Evolutionary conservation across 2,888 invertebrate species (phyloP), one percentile per base, ranked within the genome.

Genomic region (Drosophila austrosaltans): DNA sequence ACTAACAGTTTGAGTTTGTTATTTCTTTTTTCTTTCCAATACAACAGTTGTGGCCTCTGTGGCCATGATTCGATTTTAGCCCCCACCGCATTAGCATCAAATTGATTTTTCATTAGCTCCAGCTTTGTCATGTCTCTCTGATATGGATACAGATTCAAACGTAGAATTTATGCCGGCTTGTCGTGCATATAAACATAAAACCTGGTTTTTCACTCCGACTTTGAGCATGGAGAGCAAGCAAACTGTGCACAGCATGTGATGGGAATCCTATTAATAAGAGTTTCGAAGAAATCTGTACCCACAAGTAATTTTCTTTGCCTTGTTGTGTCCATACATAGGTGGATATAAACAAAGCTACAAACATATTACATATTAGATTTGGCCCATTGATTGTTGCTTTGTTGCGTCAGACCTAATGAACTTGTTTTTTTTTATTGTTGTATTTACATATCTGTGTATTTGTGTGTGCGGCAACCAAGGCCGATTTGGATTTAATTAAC

Each of bases 51-150:
- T 75, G 69, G 79, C 66, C 71, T 79, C 78, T 80, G 78, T 79
- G 56, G 39, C 57, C 57, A 39, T 22, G 57, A 57, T 57, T 57
- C 22, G 39, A 61, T 54, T 32, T 40, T 63, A 72, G 53, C 63
- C 68, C 63, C 64, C 71, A 68, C 66, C 69, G 75, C 72, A 79
- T 74, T 81, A 76, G 79, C 77, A 81, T 82, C 60, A 81, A 81
- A 81, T 81, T 81, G 81, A 82, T 77, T 81, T 81, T 81, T 81
- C 80, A 81, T 81, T 80, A 81, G 79, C 71, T 57, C 57, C 20
- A 30, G 56, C 56, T 57, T 74, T 77, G 81, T 80, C 54, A 54
- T 58, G 58, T 58, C 39, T 22, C 10, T 16, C 40, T 36, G 56
- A 57, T 57, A 32, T 36, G 30, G 56, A 48, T 48, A 48, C 48